Conservation (phyloP, 2,888 invertebrate species). For the Drosophila sordidapex region DNA sequence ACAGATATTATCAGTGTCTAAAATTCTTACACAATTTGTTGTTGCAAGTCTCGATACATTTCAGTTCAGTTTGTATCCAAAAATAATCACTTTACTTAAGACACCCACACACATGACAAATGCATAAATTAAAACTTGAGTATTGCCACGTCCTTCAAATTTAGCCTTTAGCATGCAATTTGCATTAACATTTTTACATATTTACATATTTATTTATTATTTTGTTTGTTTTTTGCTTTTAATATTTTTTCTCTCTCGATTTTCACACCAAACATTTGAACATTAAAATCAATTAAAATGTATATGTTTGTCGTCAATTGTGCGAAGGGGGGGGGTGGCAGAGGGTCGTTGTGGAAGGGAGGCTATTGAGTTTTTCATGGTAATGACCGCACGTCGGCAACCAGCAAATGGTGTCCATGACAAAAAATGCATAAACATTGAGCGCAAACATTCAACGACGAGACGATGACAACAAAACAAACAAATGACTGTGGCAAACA, state of each 20-base stretch:
- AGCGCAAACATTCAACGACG: slow-evolving; percentile 54
- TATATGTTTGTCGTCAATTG: slow-evolving; percentile 57
- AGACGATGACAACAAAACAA: slow-evolving; percentile 29
- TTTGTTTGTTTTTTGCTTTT: not conserved
- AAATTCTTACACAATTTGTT: not conserved
- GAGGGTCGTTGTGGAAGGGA: not conserved
- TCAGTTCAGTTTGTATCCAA: slow-evolving; percentile 5
- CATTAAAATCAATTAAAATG: slow-evolving; percentile 72
- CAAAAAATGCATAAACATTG: slow-evolving; percentile 74
- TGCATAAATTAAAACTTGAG: slow-evolving; percentile 23
- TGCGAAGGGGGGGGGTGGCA: not conserved
- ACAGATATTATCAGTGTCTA: not conserved
- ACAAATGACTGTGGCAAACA: slow-evolving; percentile 30
- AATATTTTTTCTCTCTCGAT: slow-evolving; percentile 6
- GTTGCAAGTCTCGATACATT: not conserved
- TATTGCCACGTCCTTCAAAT: slow-evolving; percentile 41
- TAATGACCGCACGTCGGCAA: slow-evolving; percentile 55
- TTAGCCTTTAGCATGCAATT: slow-evolving; percentile 35
- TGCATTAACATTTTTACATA: slow-evolving; percentile 28
- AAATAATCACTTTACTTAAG: slow-evolving; percentile 13
- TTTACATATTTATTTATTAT: slow-evolving; percentile 29
- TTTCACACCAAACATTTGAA: slow-evolving; percentile 71
- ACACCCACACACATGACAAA: slow-evolving; percentile 9
- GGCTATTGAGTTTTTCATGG: slow-evolving; percentile 50
- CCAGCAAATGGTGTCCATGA: slow-evolving; percentile 65